phyloP scores from a whole-genome alignment of 1,140 invertebrate species.

The Drosophila lowei region DNA sequence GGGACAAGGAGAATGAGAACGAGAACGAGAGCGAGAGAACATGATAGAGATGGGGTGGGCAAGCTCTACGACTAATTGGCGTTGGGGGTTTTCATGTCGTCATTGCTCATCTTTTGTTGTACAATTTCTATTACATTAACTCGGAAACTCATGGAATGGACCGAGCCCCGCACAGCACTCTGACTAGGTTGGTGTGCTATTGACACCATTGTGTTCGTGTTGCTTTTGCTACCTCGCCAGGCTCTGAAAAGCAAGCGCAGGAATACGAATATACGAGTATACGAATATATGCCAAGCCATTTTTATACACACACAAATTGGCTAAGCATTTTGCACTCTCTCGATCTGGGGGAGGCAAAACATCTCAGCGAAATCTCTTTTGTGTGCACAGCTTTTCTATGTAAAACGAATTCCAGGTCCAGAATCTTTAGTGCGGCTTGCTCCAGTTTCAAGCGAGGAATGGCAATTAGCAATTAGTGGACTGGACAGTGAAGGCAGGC shows the following conservation, averaged over 20 bases:
- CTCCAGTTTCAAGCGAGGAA: constrained; percentile 13
- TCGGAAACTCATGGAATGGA: constrained; percentile 33
- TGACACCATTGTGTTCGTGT: constrained; percentile 64
- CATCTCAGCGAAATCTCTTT: constrained; percentile 53
- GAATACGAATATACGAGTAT: constrained; percentile 19
- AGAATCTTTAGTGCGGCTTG: background rate
- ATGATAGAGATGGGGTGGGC: constrained; percentile 1
- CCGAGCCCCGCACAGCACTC: constrained; percentile 15
- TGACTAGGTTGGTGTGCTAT: constrained; percentile 59
- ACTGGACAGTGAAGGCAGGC: too few species aligned
- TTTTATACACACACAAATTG: constrained; percentile 32
- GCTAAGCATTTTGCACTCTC: constrained; percentile 50
- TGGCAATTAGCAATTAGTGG: background rate
- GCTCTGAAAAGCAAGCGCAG: constrained; percentile 35
- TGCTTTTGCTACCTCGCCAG: constrained; percentile 53
- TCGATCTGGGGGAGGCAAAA: constrained; percentile 30
- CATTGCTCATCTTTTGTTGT: constrained; percentile 77
- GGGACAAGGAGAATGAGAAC: background rate
- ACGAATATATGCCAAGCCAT: too few species aligned
- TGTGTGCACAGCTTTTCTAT: constrained; percentile 34
- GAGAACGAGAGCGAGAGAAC: background rate
- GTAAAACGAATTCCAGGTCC: constrained; percentile 16
- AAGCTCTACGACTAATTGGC: constrained; percentile 61
- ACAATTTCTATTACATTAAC: constrained; percentile 79
- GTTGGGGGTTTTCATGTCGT: constrained; percentile 76